These are phyloP conservation scores for Lacanobia wlatinum DNA, from an alignment of 2,888 invertebrate genomes.

Conservation along the genomic window DNA sequence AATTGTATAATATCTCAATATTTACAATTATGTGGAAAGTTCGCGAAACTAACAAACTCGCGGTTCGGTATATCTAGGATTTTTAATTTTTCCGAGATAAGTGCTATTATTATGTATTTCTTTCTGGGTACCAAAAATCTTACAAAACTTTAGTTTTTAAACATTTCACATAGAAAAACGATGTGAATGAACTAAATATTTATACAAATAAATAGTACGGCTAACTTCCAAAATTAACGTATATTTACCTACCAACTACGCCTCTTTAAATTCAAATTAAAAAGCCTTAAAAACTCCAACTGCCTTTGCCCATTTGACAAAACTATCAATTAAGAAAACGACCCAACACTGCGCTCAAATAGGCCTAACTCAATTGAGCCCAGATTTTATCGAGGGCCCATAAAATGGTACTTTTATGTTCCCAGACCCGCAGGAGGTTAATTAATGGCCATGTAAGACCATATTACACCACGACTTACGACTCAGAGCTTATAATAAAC, in stretches of 20 bases:
- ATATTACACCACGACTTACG: constrained; percentile 84
- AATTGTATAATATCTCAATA: no score
- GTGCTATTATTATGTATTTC: no score
- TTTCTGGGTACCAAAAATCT: no score
- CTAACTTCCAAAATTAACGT: not conserved
- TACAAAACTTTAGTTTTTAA: no score
- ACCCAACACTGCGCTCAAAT: constrained; percentile 59
- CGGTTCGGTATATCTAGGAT: no score
- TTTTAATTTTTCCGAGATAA: no score
- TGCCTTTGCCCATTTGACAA: constrained; percentile 50
- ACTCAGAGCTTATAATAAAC: constrained; percentile 77
- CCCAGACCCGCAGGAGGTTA: constrained; percentile 78
- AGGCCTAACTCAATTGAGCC: constrained; percentile 70
- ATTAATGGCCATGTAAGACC: constrained; percentile 84
- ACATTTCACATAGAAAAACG: not conserved
- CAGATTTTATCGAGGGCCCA: constrained; percentile 78
- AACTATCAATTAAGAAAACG: constrained; percentile 63
- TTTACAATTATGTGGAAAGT: no score
- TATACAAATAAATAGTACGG: not conserved
- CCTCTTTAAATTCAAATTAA: constrained; percentile 59
- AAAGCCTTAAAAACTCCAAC: constrained; percentile 53
- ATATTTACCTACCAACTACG: constrained; percentile 7
- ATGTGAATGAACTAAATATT: no score
- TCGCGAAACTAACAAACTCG: no score
- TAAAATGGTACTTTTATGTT: constrained; percentile 82